Percentiles rank a stretch among this genome's conserved stretches.
Conservation (phyloP, 2,113 vertebrate genomes). For the Pseudorasbora parva region DNA sequence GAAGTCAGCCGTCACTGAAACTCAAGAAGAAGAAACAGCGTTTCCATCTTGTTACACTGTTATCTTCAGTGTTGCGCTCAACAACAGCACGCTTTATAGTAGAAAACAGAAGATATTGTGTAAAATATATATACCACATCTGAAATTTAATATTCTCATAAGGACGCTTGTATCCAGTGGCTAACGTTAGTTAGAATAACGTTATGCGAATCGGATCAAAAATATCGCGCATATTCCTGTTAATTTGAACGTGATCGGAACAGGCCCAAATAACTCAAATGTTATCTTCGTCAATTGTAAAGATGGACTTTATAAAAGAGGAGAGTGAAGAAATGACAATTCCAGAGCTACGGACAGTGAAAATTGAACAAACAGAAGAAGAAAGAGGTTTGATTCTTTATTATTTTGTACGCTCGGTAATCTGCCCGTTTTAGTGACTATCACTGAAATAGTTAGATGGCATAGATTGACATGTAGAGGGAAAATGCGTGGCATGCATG, state of each 20-base stretch:
- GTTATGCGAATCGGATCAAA: too few relatives aligned
- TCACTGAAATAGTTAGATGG: background rate
- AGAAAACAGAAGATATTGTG: background rate
- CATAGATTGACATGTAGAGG: background rate
- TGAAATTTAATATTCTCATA: background rate
- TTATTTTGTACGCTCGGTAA: background rate
- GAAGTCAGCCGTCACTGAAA: background rate
- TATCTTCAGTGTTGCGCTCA: background rate
- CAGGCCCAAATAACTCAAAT: background rate
- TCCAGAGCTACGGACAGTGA: background rate
- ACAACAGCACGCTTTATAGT: background rate
- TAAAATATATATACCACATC: background rate
- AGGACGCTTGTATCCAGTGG: background rate
- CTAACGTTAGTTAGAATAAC: too few relatives aligned
- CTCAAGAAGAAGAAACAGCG: background rate
- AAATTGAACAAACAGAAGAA: background rate
- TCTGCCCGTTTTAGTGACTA: too few relatives aligned
- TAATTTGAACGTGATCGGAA: background rate
- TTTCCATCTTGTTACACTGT: background rate
- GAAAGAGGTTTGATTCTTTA: background rate
- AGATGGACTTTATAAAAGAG: conserved; percentile 16
- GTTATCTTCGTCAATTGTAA: background rate
- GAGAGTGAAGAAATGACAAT: background rate
- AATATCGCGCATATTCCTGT: too few relatives aligned
- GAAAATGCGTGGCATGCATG: background rate